Evolutionary conservation across 53 echinoderm and acorn worm species (phyloP).

Genomic region (Antedon mediterranea): DNA sequence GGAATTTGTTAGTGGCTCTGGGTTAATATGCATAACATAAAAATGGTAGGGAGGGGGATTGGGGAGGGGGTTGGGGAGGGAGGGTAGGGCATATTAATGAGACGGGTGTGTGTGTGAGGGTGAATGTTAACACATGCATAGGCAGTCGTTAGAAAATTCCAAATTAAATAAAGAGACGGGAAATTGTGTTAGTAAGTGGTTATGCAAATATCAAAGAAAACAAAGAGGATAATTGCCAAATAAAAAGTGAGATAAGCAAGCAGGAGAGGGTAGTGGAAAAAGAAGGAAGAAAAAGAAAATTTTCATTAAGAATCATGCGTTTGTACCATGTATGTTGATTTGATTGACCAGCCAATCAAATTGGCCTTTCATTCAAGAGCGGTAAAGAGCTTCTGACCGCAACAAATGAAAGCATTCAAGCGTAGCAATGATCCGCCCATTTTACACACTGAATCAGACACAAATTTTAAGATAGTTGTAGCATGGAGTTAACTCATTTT

Average conservation of each 20-base stretch:
- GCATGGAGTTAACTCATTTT: too few species aligned
- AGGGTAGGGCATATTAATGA: slow-evolving; percentile 8
- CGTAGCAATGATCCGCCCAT: too few species aligned
- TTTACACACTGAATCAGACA: too few species aligned
- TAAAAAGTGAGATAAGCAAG: not conserved
- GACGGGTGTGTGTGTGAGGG: slow-evolving; percentile 5
- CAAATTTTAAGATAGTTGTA: too few species aligned
- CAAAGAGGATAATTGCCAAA: not conserved
- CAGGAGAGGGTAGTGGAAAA: not conserved
- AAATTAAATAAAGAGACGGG: too few species aligned
- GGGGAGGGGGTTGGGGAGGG: not conserved
- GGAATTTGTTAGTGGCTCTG: slow-evolving; percentile 38
- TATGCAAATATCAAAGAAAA: not conserved
- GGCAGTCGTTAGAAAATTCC: not conserved
- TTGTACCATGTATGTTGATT: not conserved
- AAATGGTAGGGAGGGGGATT: slow-evolving; percentile 10
- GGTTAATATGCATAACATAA: slow-evolving; percentile 21
- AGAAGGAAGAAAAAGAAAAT: not conserved
- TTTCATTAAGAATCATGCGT: not conserved
- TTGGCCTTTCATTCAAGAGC: not conserved
- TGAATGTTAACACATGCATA: slow-evolving; percentile 16
- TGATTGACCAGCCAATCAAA: not conserved
- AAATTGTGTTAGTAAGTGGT: not conserved
- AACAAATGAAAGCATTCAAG: too few species aligned
- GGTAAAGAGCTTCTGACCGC: too few species aligned